These are phyloP conservation scores for Eristalis tenax DNA, from an alignment of 2,888 invertebrate species.

Conservation along the genomic window DNA sequence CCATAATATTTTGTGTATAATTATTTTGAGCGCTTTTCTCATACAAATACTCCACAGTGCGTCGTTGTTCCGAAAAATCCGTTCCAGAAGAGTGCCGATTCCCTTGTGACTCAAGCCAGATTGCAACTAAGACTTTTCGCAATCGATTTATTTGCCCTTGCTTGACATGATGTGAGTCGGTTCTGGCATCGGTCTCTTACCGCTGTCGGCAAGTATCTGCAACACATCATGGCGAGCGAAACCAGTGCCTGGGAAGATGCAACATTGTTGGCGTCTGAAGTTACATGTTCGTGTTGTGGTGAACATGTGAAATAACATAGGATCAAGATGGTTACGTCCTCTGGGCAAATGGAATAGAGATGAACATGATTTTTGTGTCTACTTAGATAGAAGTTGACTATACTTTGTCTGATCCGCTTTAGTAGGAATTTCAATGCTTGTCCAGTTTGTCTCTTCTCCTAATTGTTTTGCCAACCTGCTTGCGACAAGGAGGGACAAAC, in stretches of 20 bases:
- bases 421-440: no score
- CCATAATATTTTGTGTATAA: no score
- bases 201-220: not conserved
- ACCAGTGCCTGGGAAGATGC: not conserved
- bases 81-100: no score
- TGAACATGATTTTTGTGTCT: not conserved
- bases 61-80: no score
- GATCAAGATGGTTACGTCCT: not conserved
- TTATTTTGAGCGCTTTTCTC: no score
- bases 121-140: constrained; percentile 9
- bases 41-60: no score
- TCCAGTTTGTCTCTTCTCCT: no score
- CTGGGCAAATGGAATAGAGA: not conserved
- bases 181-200: constrained; percentile 12
- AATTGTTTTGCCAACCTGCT: no score
- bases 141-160: constrained; percentile 42
- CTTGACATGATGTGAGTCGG: constrained; percentile 21
- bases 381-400: not conserved
- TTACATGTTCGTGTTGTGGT: constrained; percentile 33
- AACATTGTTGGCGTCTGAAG: constrained; percentile 27
- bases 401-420: no score
- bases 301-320: constrained; percentile 1
- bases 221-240: not conserved
- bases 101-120: no score
- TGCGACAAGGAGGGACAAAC: no score